Evolutionary conservation across 2,113 vertebrate genomes (phyloP).

Genomic region (Eulacestoma nigropectus): DNA sequence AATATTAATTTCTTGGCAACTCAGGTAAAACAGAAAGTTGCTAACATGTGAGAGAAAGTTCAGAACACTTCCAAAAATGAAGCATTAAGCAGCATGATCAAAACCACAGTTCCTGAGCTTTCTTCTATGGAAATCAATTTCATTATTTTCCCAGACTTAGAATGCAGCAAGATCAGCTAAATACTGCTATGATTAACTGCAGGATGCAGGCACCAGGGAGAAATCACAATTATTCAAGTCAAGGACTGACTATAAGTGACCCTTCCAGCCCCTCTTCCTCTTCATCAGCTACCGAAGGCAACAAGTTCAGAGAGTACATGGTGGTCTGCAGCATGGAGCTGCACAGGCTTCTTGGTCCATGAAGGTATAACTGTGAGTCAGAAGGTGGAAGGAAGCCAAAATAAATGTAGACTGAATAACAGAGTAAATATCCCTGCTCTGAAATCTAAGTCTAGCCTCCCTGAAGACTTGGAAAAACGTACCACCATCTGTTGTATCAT

Average conservation of each 20-base stretch:
- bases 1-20: background rate
- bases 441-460: background rate
- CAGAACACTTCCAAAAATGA: background rate
- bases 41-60: background rate
- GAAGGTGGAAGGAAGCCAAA: background rate
- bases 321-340: background rate
- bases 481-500: background rate
- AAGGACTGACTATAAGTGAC: background rate
- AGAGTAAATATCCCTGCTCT: background rate
- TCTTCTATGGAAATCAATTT: background rate
- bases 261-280: background rate
- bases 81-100: background rate
- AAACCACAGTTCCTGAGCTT: background rate
- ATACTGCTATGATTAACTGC: background rate
- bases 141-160: background rate
- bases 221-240: background rate
- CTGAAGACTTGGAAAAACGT: background rate
- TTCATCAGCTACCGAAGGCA: background rate
- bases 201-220: background rate
- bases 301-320: background rate
- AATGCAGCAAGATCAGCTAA: background rate
- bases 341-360: background rate
- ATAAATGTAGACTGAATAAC: background rate
- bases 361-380: background rate
- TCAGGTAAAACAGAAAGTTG: background rate